Conservation (phyloP, 2,888 invertebrate genomes). For the Torymus aiolomorphi region DNA sequence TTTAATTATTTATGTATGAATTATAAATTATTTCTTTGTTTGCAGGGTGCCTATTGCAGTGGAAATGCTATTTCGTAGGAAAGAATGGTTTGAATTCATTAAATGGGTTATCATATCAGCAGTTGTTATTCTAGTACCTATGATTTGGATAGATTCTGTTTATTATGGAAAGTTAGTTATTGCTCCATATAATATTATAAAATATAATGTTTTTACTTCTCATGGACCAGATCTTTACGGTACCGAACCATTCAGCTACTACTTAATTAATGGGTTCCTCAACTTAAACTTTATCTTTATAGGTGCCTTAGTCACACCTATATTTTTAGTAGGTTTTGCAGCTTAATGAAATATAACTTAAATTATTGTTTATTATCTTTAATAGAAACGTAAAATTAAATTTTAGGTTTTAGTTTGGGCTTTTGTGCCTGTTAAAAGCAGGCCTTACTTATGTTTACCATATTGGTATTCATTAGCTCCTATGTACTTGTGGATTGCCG, state of each 20-base stretch:
- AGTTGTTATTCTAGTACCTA: conserved; percentile 85
- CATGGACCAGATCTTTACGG: conserved; percentile 98
- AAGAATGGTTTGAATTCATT: conserved; percentile 82
- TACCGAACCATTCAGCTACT: conserved; percentile 92
- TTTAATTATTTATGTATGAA: no score
- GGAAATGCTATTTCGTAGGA: conserved; percentile 86
- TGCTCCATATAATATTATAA: conserved; percentile 94
- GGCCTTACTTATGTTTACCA: conserved; percentile 84
- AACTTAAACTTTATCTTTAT: conserved; percentile 94
- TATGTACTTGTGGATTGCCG: conserved; percentile 89
- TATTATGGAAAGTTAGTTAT: conserved; percentile 92
- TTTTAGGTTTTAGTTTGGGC: conserved; percentile 81
- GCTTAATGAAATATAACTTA: background rate
- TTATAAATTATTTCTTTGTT: conserved; percentile 30
- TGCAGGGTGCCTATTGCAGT: conserved; percentile 87
- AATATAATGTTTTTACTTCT: conserved; percentile 94
- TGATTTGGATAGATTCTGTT: conserved; percentile 89
- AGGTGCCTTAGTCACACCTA: conserved; percentile 77
- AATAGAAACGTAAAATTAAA: conserved; percentile 34
- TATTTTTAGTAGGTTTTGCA: conserved; percentile 76
- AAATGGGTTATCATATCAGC: conserved; percentile 87
- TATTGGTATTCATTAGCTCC: conserved; percentile 87
- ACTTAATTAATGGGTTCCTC: conserved; percentile 93
- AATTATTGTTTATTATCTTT: background rate
- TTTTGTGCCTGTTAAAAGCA: conserved; percentile 82